Percentiles rank a stretch among this genome's conserved stretches.
phyloP scores from a whole-genome alignment of 1,140 invertebrate genomes.

The Vollenhovia emeryi region DNA sequence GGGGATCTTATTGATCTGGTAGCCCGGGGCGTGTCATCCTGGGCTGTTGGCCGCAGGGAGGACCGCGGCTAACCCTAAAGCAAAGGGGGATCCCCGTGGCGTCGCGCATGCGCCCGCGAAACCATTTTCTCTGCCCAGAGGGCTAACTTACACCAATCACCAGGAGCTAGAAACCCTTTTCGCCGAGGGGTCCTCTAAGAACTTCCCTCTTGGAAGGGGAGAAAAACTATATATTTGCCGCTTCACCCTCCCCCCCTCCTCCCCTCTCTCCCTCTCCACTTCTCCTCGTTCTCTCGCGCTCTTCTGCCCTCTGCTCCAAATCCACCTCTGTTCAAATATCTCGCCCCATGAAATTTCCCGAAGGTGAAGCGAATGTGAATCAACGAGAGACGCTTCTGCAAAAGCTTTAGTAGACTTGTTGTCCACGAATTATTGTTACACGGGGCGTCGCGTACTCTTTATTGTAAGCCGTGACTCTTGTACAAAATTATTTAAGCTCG shows the following conservation, averaged over 20 bases:
- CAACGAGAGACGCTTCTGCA: neutral
- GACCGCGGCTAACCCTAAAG: conserved; percentile 85
- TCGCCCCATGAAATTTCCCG: conserved; percentile 52
- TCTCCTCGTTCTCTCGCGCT: neutral
- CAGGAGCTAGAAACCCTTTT: conserved; percentile 83
- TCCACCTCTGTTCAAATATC: conserved; percentile 59
- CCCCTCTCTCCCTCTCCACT: neutral
- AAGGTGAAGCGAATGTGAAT: conserved; percentile 1
- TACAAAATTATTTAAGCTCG: neutral
- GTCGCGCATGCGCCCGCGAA: conserved; percentile 77
- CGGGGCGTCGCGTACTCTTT: neutral
- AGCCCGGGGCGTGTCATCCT: conserved; percentile 86
- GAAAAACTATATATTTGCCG: conserved; percentile 59
- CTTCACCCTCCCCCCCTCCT: conserved; percentile 45
- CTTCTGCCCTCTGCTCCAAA: conserved; percentile 49
- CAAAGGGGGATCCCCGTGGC: conserved; percentile 78
- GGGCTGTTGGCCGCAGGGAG: conserved; percentile 85
- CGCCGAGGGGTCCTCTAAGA: conserved; percentile 77
- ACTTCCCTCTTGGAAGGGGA: conserved; percentile 75
- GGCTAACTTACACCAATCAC: conserved; percentile 85
- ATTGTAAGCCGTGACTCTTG: neutral
- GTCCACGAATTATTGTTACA: neutral
- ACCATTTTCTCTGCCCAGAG: conserved; percentile 78
- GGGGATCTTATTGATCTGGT: conserved; percentile 86
- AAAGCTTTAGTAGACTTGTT: neutral